Percentiles rank a stretch among this genome's conserved stretches.
Conservation (phyloP, 2,797 vertebrate species). For the Darevskia nairensis region DNA sequence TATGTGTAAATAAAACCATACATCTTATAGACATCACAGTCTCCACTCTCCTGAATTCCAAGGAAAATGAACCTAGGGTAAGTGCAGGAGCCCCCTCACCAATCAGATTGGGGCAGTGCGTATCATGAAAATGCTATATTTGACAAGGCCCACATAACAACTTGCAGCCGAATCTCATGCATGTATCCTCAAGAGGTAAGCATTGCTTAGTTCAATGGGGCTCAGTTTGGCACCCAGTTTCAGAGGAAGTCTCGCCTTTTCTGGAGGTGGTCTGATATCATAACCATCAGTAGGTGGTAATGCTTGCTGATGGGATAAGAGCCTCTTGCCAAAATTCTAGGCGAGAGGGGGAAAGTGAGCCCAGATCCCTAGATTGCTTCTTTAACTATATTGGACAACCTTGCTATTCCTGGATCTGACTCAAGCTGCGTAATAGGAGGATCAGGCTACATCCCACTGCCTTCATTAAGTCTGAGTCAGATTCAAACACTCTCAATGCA, state of each 20-base stretch:
- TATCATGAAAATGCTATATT: not conserved
- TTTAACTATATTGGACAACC: slow-evolving; percentile 7
- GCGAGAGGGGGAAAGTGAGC: not conserved
- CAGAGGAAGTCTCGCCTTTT: not conserved
- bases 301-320: not conserved
- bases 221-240: not conserved
- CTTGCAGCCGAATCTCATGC: not conserved
- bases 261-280: not conserved
- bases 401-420: slow-evolving; percentile 34
- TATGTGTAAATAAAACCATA: too few species aligned
- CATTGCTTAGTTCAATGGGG: not conserved
- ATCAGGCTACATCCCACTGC: slow-evolving; percentile 21
- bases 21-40: too few species aligned
- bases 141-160: not conserved
- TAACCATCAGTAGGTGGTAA: slow-evolving; percentile 11
- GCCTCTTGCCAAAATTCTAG: slow-evolving; percentile 9
- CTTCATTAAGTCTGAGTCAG: slow-evolving; percentile 35
- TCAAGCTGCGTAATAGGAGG: slow-evolving; percentile 19
- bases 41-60: too few species aligned
- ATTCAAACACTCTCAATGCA: slow-evolving; percentile 10
- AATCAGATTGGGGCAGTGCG: too few species aligned
- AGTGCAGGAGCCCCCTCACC: too few species aligned
- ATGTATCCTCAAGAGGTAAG: too few species aligned
- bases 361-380: not conserved
- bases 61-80: too few species aligned